phyloP scores from a whole-genome alignment of 2,888 invertebrate genomes.

The Agrenia bidenticulata region DNA sequence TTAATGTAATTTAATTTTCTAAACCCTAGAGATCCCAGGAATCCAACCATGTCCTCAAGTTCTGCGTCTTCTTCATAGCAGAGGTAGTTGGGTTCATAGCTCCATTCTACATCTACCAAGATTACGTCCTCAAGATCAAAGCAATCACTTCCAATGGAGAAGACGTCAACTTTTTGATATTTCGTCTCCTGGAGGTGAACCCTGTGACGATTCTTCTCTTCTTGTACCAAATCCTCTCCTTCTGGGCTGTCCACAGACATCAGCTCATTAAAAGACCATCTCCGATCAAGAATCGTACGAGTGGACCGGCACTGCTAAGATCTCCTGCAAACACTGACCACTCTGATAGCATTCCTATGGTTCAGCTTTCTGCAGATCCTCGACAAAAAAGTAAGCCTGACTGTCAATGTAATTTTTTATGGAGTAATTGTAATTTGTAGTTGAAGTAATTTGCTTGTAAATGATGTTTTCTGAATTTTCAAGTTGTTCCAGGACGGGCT shows the following conservation, averaged over 20 bases:
- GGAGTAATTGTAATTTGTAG: too few species aligned
- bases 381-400: too few species aligned
- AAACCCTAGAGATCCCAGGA: background rate
- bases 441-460: too few species aligned
- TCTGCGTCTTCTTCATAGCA: conserved; percentile 7
- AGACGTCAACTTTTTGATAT: background rate
- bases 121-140: background rate
- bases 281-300: too few species aligned
- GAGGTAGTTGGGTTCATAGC: conserved; percentile 5
- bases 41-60: background rate
- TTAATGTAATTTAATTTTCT: background rate
- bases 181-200: conserved; percentile 7
- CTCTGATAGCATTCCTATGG: too few species aligned
- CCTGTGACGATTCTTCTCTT: background rate
- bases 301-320: too few species aligned
- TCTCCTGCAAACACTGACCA: too few species aligned
- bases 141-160: background rate
- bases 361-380: too few species aligned
- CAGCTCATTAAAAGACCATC: too few species aligned
- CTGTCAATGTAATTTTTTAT: too few species aligned
- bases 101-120: conserved; percentile 7
- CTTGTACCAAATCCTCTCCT: conserved; percentile 9
- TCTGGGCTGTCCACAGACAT: background rate
- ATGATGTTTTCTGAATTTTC: too few species aligned
- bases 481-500: too few species aligned